Evolutionary conservation across 1,140 invertebrate species (phyloP).

Genomic region (Magallana ariakensis): DNA sequence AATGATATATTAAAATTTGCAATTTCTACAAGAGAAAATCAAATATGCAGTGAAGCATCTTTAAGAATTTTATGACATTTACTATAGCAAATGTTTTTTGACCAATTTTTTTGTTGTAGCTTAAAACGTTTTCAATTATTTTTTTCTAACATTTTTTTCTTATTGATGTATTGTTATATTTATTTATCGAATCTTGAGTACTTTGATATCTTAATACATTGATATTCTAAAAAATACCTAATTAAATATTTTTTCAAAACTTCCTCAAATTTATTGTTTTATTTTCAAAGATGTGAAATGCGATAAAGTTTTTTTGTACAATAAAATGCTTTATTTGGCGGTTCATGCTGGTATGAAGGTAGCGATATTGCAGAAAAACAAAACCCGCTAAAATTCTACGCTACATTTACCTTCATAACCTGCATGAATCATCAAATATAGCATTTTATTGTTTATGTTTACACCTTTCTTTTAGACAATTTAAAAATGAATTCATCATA

Average conservation of each 20-base stretch:
- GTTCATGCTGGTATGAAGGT: no score
- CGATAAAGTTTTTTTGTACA: no score
- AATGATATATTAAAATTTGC: background rate
- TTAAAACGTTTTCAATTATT: conserved; percentile 13
- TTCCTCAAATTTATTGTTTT: background rate
- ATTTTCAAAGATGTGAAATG: no score
- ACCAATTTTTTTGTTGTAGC: conserved; percentile 28
- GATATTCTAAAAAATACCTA: conserved; percentile 29
- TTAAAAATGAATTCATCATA: no score
- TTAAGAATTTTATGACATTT: background rate
- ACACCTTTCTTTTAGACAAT: no score
- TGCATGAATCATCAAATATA: no score
- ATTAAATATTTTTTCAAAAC: conserved; percentile 38
- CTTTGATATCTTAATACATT: conserved; percentile 26
- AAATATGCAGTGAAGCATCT: background rate
- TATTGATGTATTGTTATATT: conserved; percentile 28
- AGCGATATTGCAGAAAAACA: no score
- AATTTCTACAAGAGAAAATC: background rate
- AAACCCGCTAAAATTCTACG: no score
- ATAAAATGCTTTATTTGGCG: no score
- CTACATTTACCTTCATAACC: no score
- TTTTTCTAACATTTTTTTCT: conserved; percentile 18
- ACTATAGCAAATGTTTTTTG: conserved; percentile 3
- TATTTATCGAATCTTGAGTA: conserved; percentile 32
- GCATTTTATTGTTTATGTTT: no score